Base-by-base conservation (phyloP, 2,888 invertebrate species). In the Cremastinae sp. region DNA sequence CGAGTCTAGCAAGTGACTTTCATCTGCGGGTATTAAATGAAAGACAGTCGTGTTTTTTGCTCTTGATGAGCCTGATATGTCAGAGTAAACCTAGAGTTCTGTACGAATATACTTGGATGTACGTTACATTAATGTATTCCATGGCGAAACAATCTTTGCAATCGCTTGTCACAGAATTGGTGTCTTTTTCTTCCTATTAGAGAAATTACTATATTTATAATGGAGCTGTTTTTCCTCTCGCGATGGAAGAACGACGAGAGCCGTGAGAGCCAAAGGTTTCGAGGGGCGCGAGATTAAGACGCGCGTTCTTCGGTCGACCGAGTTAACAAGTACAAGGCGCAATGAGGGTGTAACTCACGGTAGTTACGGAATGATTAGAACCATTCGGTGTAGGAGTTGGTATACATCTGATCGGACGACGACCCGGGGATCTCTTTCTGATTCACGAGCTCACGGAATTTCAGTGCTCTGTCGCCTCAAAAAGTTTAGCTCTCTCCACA, bases 1-100 rank as follows among this genome's bases (percentile, higher is more conserved):
- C 51, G 41, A 74, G 76, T 73, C 79, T 78, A 61, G 62, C 62
- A 78, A 78, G 78, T 82, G 80, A 80, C 83, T 82, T 80, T 81
- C 81, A 75, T 77, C 81, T 80, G 81, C 81, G 81, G 82, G 79
- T 82, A 83, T 84, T 84, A 81, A 28, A 81, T 66, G 65, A 79
- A 80, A 74, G 80, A 78, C 78, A 81, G 79, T 84, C 79, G 78
- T 59, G 56, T 76, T 72, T 69, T 76, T 75, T 72, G 68, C 55
- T 56, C 66, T 56, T 22, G 53, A n/a, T 53, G 61, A 56, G 58
- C 47, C 16, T 35, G 43, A 65, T 69, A 28, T 68, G 28, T 28
- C 2, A 28, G 28, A 28, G 28, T 28, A 3, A 5, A 56, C 14
- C 22, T 41, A n/a, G 16, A 20, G n/a, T 14, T 39, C 10, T 53